phyloP scores from a whole-genome alignment of 64 coral and sea anemone species.

The Anthopleura sola region DNA sequence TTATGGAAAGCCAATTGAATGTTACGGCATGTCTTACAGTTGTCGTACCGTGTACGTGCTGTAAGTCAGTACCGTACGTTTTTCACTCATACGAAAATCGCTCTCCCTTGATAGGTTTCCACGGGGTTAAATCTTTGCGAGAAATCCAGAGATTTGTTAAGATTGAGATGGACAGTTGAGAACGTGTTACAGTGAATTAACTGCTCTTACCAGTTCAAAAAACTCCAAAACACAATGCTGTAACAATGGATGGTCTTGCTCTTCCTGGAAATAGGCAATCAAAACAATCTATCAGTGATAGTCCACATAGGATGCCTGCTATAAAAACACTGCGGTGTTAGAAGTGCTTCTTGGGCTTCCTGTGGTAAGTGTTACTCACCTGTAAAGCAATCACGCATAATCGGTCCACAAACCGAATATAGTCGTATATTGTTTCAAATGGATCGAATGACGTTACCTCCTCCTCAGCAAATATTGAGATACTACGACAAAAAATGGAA shows the following conservation, averaged over 20 bases:
- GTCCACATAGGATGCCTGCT: too few species aligned
- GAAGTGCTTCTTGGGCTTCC: background rate
- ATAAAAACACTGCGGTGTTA: too few species aligned
- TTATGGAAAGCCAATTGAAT: too few species aligned
- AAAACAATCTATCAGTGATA: background rate
- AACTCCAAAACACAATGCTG: constrained; percentile 86
- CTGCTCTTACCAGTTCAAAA: constrained; percentile 80
- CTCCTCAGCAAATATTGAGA: background rate
- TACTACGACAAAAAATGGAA: background rate
- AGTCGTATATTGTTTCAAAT: constrained; percentile 60
- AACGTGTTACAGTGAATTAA: background rate
- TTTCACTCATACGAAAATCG: too few species aligned
- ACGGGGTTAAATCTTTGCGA: too few species aligned
- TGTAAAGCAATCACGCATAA: constrained; percentile 78
- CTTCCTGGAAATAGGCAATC: constrained; percentile 36
- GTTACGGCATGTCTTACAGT: too few species aligned
- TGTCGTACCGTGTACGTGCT: too few species aligned
- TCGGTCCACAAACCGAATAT: constrained; percentile 77
- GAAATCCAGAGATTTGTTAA: too few species aligned
- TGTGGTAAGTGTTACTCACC: constrained; percentile 18
- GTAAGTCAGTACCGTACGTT: too few species aligned
- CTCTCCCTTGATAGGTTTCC: too few species aligned
- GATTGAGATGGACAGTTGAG: too few species aligned
- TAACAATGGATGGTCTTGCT: constrained; percentile 70
- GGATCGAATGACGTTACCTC: constrained; percentile 39